Evolutionary conservation across 2,113 vertebrate species (phyloP).

Genomic region (Sigmodon hispidus): DNA sequence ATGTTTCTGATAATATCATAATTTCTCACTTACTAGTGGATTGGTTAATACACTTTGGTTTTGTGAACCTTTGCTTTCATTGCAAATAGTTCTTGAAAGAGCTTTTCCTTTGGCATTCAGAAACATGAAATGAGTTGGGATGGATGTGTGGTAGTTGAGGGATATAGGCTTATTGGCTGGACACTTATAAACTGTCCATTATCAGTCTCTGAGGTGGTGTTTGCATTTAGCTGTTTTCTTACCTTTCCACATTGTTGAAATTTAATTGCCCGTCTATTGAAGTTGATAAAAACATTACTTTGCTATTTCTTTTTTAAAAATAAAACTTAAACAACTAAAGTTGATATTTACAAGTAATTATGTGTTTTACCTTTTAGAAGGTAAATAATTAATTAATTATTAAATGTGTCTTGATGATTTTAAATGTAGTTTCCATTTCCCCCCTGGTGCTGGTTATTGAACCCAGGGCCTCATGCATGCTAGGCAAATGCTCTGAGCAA

Average conservation of each 20-base stretch:
- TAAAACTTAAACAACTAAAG: not conserved
- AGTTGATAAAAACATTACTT: slow-evolving; percentile 51
- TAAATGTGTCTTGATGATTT: not conserved
- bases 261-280: not conserved
- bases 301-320: slow-evolving; percentile 17
- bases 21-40: slow-evolving; percentile 29
- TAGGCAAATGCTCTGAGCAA: not conserved
- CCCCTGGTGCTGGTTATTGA: not conserved
- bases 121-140: slow-evolving; percentile 39
- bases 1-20: slow-evolving; percentile 35
- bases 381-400: not conserved
- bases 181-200: not conserved
- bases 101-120: not conserved
- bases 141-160: not conserved
- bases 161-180: not conserved
- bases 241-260: slow-evolving; percentile 14
- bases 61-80: slow-evolving; percentile 53
- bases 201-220: slow-evolving; percentile 30
- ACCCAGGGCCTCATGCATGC: not conserved
- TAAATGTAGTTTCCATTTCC: not conserved
- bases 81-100: slow-evolving; percentile 36
- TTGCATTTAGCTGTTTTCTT: not conserved
- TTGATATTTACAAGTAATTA: not conserved
- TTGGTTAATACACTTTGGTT: slow-evolving; percentile 39
- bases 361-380: not conserved